Evolutionary conservation across 92 coral and sea anemone species (phyloP).

Genomic region (Zoanthus solanderi): DNA sequence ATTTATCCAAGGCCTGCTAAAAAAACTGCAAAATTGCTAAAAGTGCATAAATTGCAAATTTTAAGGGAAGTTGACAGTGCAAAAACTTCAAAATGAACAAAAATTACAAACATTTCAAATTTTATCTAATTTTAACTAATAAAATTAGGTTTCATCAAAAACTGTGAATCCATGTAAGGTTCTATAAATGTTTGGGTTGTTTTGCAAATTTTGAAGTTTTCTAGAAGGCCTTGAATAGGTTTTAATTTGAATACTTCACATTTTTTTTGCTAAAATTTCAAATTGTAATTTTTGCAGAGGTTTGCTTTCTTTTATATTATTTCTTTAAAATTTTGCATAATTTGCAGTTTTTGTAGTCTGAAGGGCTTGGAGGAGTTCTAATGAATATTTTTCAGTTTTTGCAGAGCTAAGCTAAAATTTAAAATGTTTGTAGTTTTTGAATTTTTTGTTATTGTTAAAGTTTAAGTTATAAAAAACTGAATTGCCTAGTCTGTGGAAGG

Average conservation of each 20-base stretch:
- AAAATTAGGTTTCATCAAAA: background rate
- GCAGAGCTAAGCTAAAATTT: background rate
- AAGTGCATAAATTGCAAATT: background rate
- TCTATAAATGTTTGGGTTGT: background rate
- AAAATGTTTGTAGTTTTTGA: background rate
- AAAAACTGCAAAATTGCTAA: background rate
- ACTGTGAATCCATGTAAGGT: background rate
- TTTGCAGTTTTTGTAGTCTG: background rate
- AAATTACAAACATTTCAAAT: background rate
- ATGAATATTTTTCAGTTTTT: background rate
- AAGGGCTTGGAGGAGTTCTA: background rate
- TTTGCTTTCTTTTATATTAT: background rate
- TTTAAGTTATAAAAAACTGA: constrained; percentile 9
- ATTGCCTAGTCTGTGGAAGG: background rate
- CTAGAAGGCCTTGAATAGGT: background rate
- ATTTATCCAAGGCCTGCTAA: too few species aligned
- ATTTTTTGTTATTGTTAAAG: constrained; percentile 1
- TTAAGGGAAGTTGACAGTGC: background rate
- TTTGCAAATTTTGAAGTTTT: background rate
- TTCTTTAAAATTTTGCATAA: too few species aligned
- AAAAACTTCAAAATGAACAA: too few species aligned
- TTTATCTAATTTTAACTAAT: background rate
- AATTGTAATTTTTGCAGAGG: background rate
- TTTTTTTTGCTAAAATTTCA: background rate
- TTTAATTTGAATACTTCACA: background rate